These are phyloP conservation scores for Sanderia malayensis DNA, from an alignment of 30 jellyfish, hydroid and myxozoan genomes.

Conservation along the genomic window DNA sequence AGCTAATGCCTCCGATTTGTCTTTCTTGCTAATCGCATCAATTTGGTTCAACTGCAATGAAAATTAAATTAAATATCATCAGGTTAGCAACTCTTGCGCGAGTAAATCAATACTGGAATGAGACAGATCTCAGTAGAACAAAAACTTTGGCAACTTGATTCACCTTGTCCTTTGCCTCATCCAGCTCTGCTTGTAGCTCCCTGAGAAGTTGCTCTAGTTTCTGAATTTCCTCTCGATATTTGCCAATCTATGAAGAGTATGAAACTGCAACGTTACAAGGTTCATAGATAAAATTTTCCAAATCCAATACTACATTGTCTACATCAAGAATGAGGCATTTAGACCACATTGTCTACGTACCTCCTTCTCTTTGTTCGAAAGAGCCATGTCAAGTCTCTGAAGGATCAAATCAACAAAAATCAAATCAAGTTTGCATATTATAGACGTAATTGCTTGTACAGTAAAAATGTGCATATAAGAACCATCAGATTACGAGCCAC, in stretches of 20 bases:
- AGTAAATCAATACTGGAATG: no score
- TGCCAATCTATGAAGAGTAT: conserved; percentile 20
- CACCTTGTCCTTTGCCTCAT: conserved; percentile 1
- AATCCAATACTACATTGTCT: no score
- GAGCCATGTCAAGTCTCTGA: conserved; percentile 66
- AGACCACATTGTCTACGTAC: no score
- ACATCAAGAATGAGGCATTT: no score
- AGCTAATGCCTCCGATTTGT: conserved; percentile 43
- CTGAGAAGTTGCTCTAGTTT: conserved; percentile 27
- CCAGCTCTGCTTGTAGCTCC: conserved; percentile 4
- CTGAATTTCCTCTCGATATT: conserved; percentile 31
- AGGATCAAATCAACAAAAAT: background rate
- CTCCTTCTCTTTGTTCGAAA: conserved; percentile 51
- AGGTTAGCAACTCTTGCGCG: background rate
- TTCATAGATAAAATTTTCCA: no score
- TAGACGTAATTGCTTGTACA: background rate
- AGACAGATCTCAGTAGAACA: background rate
- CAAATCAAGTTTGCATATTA: background rate
- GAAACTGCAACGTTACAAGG: no score
- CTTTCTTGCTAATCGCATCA: conserved; percentile 8
- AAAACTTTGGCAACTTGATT: no score
- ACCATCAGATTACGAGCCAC: no score
- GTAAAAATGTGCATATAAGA: no score
- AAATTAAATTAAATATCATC: background rate
- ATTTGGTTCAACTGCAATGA: conserved; percentile 1